A percentile compares a stretch with the other conserved stretches of the same genome.
These are phyloP conservation scores for Potamilus streckersoni DNA, from an alignment of 1,140 invertebrate genomes.

Conservation along the genomic window DNA sequence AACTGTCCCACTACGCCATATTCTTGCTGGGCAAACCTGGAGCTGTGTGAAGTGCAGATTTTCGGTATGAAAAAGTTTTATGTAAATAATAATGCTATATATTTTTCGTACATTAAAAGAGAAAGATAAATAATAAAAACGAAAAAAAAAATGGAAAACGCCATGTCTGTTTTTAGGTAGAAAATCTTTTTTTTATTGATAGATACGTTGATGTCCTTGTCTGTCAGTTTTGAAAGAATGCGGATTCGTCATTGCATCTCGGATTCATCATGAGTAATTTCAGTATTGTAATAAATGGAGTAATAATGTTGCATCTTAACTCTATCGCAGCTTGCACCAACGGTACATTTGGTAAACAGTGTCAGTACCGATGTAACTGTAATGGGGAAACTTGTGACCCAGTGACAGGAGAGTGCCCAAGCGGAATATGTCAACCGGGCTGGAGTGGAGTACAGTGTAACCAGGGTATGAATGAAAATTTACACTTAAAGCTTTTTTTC, in stretches of 20 bases:
- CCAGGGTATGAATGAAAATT: constrained; percentile 21
- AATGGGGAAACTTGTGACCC: constrained; percentile 33
- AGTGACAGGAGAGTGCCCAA: constrained; percentile 31
- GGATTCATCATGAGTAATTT: background rate
- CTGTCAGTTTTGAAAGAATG: background rate
- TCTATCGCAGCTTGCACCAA: constrained; percentile 42
- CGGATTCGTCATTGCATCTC: background rate
- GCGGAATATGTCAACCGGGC: constrained; percentile 26
- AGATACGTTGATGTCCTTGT: background rate
- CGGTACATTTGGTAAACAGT: constrained; percentile 42
- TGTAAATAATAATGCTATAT: background rate
- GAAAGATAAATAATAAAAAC: too few species aligned
- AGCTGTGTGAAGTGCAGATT: constrained; percentile 43
- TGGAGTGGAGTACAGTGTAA: constrained; percentile 40
- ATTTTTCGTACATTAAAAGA: background rate
- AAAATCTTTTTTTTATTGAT: background rate
- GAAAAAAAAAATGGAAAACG: background rate
- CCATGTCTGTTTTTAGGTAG: background rate
- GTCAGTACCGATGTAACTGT: constrained; percentile 41
- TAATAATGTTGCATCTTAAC: background rate
- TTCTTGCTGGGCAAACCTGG: constrained; percentile 47
- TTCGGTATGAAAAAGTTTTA: constrained; percentile 31
- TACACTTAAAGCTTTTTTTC: background rate
- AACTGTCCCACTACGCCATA: constrained; percentile 38
- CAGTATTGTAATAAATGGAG: background rate